Conservation (phyloP, 1,140 invertebrate genomes). For the Drosophila littoralis region DNA sequence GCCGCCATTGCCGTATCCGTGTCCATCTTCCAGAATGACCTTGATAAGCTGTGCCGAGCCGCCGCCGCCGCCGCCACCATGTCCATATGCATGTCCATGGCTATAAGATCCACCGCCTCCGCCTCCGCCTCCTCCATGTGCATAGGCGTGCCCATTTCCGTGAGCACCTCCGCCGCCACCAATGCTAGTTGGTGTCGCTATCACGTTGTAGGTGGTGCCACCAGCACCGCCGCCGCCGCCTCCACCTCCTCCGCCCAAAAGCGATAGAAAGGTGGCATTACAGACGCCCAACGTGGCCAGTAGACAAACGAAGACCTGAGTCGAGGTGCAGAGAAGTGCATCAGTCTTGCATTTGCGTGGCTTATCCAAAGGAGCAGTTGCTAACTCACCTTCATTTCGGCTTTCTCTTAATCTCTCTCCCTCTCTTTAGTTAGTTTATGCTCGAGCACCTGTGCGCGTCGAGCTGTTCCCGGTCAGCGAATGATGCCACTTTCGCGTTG, state of each 20-base stretch:
- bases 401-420: constrained; percentile 25
- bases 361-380: constrained; percentile 31
- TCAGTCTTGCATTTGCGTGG: neutral
- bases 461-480: constrained; percentile 58
- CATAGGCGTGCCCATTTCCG: constrained; percentile 4
- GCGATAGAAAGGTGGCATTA: constrained; percentile 72
- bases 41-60: constrained; percentile 69
- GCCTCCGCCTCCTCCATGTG: constrained; percentile 14
- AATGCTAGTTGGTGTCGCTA: constrained; percentile 57
- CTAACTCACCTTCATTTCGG: constrained; percentile 70
- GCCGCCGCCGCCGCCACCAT: constrained; percentile 19
- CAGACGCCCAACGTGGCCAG: constrained; percentile 66
- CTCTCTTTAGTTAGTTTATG: constrained; percentile 10
- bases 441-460: constrained; percentile 45
- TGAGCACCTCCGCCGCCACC: constrained; percentile 26
- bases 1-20: constrained; percentile 47
- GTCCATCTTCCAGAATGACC: constrained; percentile 66
- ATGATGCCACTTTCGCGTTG: constrained; percentile 67
- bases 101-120: constrained; percentile 6
- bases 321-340: constrained; percentile 25
- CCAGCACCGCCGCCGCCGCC: constrained; percentile 48
- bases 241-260: constrained; percentile 68
- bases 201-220: constrained; percentile 68
- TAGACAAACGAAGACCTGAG: constrained; percentile 71
- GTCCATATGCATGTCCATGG: constrained; percentile 19